Evolutionary conservation across 1,140 invertebrate genomes (phyloP), one percentile per base, ranked within the genome.

Genomic region (Sarcophaga peregrina): DNA sequence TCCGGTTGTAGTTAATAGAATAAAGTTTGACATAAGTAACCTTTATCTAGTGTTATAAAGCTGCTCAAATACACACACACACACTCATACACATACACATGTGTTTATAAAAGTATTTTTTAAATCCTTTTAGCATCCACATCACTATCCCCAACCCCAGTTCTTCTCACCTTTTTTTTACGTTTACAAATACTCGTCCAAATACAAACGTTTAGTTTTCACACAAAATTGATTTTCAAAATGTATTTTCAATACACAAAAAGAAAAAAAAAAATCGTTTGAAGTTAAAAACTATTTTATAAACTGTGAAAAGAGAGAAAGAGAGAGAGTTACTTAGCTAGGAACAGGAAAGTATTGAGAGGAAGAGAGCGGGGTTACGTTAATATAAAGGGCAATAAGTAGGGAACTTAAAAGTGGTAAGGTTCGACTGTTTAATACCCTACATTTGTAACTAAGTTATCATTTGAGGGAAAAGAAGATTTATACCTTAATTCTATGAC

Each of bases 11-110:
- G 75, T 78, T 78, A 78, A 78, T 78, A 78, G 75, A 78, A 78
- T 78, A 78, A 78, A 78, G 75, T 78, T 78, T 78, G 75, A 78
- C 75, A 78, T 78, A 78, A 78, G 75, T 78, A 78, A 78, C 47
- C 75, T 78, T 78, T 78, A 78, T 78, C 75, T 78, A 78, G 75
- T 78, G 47, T 78, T 78, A 68, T 78, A 78, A 78, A 78, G 75
- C 75, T 78, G 8, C 75, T 78, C 75, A 50, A 78, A 78, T 78
- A 50, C 75, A 50, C n/a, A 78, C 75, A 78, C 75, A 47, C 25
- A 37, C 25, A 37, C 25, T 2, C 25, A 37, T 4, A 37, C 25
- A 37, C 25, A 37, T 4, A 37, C 25, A 37, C 25, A 37, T 4
- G 4, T 37, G 25, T 37, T 37, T 37, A n/a, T 78, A 78, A 78